Conservation (phyloP, 2,797 vertebrate species). For the Sebastes hopkinsi region DNA sequence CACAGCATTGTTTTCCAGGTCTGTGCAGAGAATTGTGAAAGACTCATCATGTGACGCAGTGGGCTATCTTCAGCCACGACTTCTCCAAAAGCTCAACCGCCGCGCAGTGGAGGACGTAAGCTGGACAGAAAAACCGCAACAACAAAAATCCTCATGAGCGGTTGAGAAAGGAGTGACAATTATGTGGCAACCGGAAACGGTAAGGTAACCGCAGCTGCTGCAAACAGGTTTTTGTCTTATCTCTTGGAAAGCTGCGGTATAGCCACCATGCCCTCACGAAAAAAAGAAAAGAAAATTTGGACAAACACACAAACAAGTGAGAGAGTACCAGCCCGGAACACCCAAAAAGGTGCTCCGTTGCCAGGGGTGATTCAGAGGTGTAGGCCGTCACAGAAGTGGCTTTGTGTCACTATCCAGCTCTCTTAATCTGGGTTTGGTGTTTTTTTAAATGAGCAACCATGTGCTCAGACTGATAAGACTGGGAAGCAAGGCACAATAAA, state of each 20-base stretch:
- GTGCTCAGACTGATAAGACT: slow-evolving; percentile 56
- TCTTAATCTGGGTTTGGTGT: slow-evolving; percentile 68
- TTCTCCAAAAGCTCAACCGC: slow-evolving; percentile 82
- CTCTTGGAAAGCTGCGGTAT: neutral
- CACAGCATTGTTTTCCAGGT: slow-evolving; percentile 66
- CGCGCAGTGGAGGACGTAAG: slow-evolving; percentile 15
- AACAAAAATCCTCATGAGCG: slow-evolving; percentile 44
- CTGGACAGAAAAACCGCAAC: slow-evolving; percentile 59
- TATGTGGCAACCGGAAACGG: slow-evolving; percentile 74
- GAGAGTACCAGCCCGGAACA: neutral
- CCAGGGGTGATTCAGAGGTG: slow-evolving; percentile 49
- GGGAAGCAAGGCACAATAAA: neutral
- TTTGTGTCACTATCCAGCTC: slow-evolving; percentile 67
- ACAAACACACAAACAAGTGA: slow-evolving; percentile 46
- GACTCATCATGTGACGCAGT: slow-evolving; percentile 71
- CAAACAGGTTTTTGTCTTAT: slow-evolving; percentile 18
- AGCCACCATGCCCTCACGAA: neutral
- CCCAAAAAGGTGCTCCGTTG: slow-evolving; percentile 2
- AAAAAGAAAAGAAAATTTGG: neutral
- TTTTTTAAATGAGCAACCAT: slow-evolving; percentile 37
- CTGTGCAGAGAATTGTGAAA: slow-evolving; percentile 61
- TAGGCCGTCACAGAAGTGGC: slow-evolving; percentile 61
- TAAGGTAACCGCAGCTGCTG: slow-evolving; percentile 44
- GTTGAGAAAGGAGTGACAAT: slow-evolving; percentile 69
- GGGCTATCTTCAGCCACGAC: slow-evolving; percentile 74